Conservation (phyloP, 2,888 invertebrate species). For the Brenthis ino region DNA sequence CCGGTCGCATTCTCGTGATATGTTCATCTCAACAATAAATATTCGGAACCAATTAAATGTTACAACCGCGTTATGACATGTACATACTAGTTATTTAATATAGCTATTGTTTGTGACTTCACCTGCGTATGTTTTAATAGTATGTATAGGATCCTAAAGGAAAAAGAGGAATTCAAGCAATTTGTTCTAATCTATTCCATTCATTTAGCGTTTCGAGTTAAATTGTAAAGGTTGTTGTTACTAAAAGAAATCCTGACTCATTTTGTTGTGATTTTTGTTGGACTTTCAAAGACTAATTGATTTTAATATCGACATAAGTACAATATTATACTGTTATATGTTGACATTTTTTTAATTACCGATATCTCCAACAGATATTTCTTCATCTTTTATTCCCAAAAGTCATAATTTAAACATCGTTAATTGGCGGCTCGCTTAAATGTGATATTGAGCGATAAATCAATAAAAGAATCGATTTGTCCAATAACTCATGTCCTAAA, state of each 20-base stretch:
- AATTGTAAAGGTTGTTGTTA: too few relatives aligned
- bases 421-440: slow-evolving; percentile 17
- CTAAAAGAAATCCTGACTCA: too few relatives aligned
- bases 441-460: slow-evolving; percentile 15
- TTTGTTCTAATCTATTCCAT: too few relatives aligned
- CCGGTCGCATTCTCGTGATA: slow-evolving; percentile 65
- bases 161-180: too few relatives aligned
- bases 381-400: slow-evolving; percentile 4
- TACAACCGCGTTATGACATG: slow-evolving; percentile 40
- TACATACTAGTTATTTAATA: slow-evolving; percentile 25
- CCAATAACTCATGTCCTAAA: not conserved
- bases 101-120: not conserved
- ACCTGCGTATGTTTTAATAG: too few relatives aligned
- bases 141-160: too few relatives aligned
- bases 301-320: not conserved
- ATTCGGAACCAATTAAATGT: slow-evolving; percentile 74
- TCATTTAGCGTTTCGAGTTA: too few relatives aligned
- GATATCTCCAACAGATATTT: slow-evolving; percentile 10
- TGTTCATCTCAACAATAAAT: slow-evolving; percentile 81
- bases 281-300: too few relatives aligned
- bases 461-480: slow-evolving; percentile 9
- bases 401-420: slow-evolving; percentile 13
- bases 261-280: too few relatives aligned
- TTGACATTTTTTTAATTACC: slow-evolving; percentile 18
- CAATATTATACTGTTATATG: slow-evolving; percentile 6